Evolutionary conservation across 2,888 invertebrate species (phyloP), one percentile per base, ranked within the genome.

Genomic region (Erebia epiphron): DNA sequence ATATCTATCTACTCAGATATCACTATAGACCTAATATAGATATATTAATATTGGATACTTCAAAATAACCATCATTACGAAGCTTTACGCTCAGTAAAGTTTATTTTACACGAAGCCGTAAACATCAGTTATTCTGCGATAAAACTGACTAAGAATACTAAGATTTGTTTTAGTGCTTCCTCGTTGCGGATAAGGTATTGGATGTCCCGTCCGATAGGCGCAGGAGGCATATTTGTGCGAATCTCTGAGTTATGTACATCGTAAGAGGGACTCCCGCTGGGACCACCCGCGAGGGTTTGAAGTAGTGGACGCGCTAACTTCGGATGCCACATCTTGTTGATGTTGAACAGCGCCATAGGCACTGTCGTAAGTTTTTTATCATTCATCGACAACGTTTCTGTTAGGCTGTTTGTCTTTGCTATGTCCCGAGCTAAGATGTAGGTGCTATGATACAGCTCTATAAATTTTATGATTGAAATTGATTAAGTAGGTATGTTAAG

Each of bases 191-290:
- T 83, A 80, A 81, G 81, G 84, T 87, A 87, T 86, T 85, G 84
- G 79, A 84, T 88, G 86, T 89, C 85, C 82, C 83, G 82, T 81
- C 78, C 81, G 87, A 87, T 87, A 89, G 87, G 80, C 81, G 80
- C 77, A 80, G 81, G 86, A 87, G 87, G 87, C 86, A 88, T 85
- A 83, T 88, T 90, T 83, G 88, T 86, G 91, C 86, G 88, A 90
- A 89, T 89, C 87, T 86, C 85, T 89, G 88, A 92, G 85, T 91
- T 91, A 92, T 92, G 87, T 84, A 79, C 83, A 84, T 87, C 88
- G 89, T 90, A 86, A 83, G 80, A 54, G 75, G 81, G 83, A 80
- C 85, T 78, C 92, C 92, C 85, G 91, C 91, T 90, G 91, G 80
- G 92, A 91, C 92, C 92, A 91, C 92, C 91, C 91, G 91, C 82